A percentile compares a stretch with the other conserved stretches of the same genome.
Evolutionary conservation across 92 coral and sea anemone genomes (phyloP).

Genomic region (Micromussa lordhowensis): DNA sequence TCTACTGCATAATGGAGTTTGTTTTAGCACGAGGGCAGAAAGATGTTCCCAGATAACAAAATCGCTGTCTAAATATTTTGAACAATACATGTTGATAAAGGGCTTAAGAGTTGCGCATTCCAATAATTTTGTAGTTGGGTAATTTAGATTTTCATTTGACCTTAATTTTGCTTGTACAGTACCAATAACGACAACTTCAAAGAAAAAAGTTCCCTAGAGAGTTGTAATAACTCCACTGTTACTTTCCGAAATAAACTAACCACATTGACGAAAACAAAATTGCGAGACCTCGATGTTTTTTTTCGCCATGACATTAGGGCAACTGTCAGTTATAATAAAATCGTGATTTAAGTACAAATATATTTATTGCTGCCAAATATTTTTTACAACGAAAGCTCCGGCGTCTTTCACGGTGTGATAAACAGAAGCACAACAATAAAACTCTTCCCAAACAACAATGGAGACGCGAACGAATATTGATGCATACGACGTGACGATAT

Average conservation of each 20-base stretch:
- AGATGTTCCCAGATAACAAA: not conserved
- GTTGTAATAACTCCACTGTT: not conserved
- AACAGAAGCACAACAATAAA: conserved; percentile 14
- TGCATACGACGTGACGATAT: conserved; percentile 27
- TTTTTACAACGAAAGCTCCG: not conserved
- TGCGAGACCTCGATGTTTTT: not conserved
- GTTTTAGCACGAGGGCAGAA: not conserved
- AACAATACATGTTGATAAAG: not conserved
- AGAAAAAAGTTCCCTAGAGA: conserved; percentile 15
- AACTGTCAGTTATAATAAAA: not conserved
- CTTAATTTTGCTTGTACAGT: not conserved
- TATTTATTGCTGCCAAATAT: conserved; percentile 3
- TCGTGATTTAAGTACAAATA: conserved; percentile 1
- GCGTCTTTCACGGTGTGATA: not conserved
- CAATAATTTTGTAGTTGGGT: not conserved
- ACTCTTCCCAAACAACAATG: not conserved
- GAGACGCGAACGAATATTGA: conserved; percentile 6
- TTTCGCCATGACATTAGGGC: not conserved
- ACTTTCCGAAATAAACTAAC: not conserved
- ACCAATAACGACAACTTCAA: not conserved
- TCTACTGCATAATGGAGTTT: not conserved
- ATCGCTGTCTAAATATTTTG: conserved; percentile 17
- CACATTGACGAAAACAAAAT: not conserved
- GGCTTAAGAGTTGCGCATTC: not conserved
- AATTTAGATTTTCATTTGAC: not conserved